A percentile compares a stretch with the other conserved stretches of the same genome.
phyloP scores from a whole-genome alignment of 2,797 vertebrate genomes.

The Lacerta bilineata region DNA sequence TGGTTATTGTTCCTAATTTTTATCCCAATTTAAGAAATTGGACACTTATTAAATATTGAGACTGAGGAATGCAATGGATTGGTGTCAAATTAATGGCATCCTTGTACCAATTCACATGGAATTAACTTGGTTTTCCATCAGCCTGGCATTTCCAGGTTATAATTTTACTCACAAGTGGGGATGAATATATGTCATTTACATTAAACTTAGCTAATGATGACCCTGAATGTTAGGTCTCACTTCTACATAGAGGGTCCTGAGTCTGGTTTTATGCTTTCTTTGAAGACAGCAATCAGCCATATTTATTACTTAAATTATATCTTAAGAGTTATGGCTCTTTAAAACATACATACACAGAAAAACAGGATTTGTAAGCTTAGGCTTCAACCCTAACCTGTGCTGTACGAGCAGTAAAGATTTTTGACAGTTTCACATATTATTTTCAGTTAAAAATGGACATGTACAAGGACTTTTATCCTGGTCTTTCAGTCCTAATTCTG shows the following conservation, averaged over 20 bases:
- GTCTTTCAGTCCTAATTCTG: not conserved
- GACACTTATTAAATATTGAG: conserved; percentile 66
- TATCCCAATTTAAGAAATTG: conserved; percentile 66
- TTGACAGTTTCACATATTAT: not conserved
- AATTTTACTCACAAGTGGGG: conserved; percentile 46
- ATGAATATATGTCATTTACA: conserved; percentile 55
- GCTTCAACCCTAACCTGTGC: not conserved
- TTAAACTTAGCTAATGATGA: conserved; percentile 44
- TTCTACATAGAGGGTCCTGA: not conserved
- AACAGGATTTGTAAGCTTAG: not conserved
- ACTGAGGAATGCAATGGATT: conserved; percentile 50
- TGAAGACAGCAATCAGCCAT: not conserved
- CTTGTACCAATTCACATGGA: conserved; percentile 52
- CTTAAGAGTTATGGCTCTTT: not conserved
- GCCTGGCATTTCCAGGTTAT: conserved; percentile 51
- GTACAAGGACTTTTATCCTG: not conserved
- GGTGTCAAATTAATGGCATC: conserved; percentile 56
- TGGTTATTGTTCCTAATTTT: conserved; percentile 67
- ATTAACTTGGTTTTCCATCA: conserved; percentile 62
- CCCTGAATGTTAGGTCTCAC: rapidly evolving
- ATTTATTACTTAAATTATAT: not conserved
- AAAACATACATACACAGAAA: not conserved
- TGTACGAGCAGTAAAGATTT: not conserved
- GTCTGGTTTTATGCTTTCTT: not conserved
- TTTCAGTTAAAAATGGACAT: not conserved